These are phyloP conservation scores for Lycia hirtaria DNA, from an alignment of 2,888 invertebrate species.

Conservation along the genomic window DNA sequence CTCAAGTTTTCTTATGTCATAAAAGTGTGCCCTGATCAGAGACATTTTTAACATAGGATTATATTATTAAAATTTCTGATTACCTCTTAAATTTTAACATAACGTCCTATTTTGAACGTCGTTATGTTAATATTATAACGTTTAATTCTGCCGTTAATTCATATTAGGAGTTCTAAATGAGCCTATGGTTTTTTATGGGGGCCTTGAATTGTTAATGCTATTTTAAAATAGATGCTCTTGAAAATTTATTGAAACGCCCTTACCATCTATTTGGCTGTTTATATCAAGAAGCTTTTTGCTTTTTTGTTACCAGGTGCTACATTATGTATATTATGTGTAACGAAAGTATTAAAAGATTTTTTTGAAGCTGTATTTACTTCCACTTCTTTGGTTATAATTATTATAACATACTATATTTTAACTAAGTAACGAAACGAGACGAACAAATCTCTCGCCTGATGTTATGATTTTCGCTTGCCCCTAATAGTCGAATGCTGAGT, in stretches of 20 bases:
- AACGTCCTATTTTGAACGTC: conserved; percentile 6
- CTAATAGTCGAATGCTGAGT: too few species aligned
- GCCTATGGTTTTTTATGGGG: conserved; percentile 32
- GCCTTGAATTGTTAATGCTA: conserved; percentile 42
- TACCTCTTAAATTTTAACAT: not conserved
- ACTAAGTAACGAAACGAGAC: too few species aligned
- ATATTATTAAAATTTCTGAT: not conserved
- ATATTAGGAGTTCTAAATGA: conserved; percentile 43
- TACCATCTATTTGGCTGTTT: conserved; percentile 15
- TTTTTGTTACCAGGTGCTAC: conserved; percentile 11
- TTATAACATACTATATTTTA: too few species aligned
- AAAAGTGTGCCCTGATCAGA: not conserved
- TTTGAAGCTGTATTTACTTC: too few species aligned
- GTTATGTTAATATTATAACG: conserved; percentile 43
- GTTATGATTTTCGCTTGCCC: too few species aligned
- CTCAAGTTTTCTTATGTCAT: not conserved
- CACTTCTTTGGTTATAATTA: too few species aligned
- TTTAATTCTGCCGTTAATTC: conserved; percentile 36
- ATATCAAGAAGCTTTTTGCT: conserved; percentile 14
- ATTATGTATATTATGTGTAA: too few species aligned
- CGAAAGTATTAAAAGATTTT: too few species aligned
- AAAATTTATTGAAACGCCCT: conserved; percentile 37
- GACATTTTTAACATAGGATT: not conserved
- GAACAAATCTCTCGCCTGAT: too few species aligned
- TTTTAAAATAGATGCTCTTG: conserved; percentile 43